Conservation (phyloP, 2,113 vertebrate genomes). For the Eretmochelys imbricata region DNA sequence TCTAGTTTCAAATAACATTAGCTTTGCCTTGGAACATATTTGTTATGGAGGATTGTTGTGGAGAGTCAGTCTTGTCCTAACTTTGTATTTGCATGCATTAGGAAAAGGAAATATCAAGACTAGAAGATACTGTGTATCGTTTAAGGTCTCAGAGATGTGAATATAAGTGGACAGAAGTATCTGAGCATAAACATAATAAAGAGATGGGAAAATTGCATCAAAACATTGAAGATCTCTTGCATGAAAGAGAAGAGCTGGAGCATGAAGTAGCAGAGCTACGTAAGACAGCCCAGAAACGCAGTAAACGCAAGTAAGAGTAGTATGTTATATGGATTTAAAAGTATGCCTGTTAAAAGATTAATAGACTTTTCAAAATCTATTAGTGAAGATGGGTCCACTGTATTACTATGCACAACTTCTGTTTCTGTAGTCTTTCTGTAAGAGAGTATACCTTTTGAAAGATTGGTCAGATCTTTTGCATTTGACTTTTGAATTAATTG, state of each 20-base stretch:
- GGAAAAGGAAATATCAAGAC: constrained; percentile 80
- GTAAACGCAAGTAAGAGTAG: constrained; percentile 75
- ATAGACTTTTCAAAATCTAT: not conserved
- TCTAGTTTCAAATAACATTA: not conserved
- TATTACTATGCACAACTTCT: rapidly evolving
- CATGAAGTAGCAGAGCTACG: constrained; percentile 78
- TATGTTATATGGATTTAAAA: not conserved
- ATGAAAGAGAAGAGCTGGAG: constrained; percentile 78
- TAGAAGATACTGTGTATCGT: constrained; percentile 76
- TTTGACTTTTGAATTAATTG: not conserved
- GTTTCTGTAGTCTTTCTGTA: not conserved
- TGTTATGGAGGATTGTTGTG: not conserved
- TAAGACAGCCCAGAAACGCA: constrained; percentile 55
- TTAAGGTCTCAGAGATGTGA: constrained; percentile 71
- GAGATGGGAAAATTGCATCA: constrained; percentile 64
- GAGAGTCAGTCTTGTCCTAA: not conserved
- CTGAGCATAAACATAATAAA: constrained; percentile 35
- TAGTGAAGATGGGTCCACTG: not conserved
- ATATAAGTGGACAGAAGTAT: constrained; percentile 39
- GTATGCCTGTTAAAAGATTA: rapidly evolving
- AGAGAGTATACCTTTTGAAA: not conserved
- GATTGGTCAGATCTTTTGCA: not conserved
- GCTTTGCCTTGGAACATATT: not conserved
- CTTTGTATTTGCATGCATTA: constrained; percentile 18
- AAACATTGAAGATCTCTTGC: constrained; percentile 70